A percentile compares a stretch with the other conserved stretches of the same genome.
Conservation (phyloP, 1,140 invertebrate species). For the Episyrphus balteatus region DNA sequence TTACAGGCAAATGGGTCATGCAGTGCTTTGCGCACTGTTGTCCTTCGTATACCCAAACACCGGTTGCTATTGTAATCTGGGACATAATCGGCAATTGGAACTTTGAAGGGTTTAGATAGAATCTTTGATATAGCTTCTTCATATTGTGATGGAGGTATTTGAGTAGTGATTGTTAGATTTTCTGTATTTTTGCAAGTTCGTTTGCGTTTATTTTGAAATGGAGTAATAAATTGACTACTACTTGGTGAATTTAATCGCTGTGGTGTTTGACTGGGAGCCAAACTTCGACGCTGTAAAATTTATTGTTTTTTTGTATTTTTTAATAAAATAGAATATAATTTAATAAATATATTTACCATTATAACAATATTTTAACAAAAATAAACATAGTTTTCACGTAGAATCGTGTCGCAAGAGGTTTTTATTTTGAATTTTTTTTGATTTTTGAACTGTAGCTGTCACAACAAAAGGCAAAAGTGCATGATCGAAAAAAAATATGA, state of each 20-base stretch:
- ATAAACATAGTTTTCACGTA: no score
- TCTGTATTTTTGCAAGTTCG: slow-evolving; percentile 12
- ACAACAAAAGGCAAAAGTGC: no score
- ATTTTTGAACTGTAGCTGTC: no score
- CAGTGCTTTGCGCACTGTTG: slow-evolving; percentile 59
- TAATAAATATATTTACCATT: no score
- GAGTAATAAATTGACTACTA: slow-evolving; percentile 18
- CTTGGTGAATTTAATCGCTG: slow-evolving; percentile 10
- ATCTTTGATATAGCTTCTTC: slow-evolving; percentile 64
- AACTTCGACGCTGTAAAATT: slow-evolving; percentile 20
- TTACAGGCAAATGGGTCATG: slow-evolving; percentile 91
- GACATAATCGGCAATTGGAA: slow-evolving; percentile 87
- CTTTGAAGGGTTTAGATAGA: slow-evolving; percentile 83
- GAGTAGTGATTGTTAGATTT: slow-evolving; percentile 8
- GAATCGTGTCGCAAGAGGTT: no score
- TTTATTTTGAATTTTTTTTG: no score
- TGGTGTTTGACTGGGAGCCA: slow-evolving; percentile 27
- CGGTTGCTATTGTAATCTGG: slow-evolving; percentile 50
- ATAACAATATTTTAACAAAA: no score
- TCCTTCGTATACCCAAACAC: slow-evolving; percentile 57
- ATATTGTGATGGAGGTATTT: slow-evolving; percentile 39
- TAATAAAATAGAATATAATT: no score
- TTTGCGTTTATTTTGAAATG: slow-evolving; percentile 26
- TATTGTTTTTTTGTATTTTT: no score
- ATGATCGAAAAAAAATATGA: no score